A percentile compares a stretch with the other conserved stretches of the same genome.
Conservation (phyloP, 2,113 vertebrate genomes). For the Anser cygnoides region DNA sequence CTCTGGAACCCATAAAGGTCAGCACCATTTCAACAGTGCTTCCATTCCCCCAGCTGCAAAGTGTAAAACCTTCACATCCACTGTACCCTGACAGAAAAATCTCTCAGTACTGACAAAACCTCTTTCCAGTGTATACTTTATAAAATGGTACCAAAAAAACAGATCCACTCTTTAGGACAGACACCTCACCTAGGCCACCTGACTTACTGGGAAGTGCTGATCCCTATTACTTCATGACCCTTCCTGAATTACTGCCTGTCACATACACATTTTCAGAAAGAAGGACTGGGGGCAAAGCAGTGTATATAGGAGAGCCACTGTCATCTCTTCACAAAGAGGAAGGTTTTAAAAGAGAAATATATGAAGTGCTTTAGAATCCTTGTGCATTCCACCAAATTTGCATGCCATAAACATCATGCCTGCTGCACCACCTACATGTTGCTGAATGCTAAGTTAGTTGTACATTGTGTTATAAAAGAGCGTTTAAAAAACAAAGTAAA, state of each 20-base stretch:
- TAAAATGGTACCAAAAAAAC: neutral
- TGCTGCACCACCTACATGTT: neutral
- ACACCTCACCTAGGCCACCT: neutral
- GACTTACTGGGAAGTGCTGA: neutral
- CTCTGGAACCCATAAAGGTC: neutral
- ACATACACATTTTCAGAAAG: neutral
- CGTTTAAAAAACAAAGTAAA: neutral
- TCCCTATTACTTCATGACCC: neutral
- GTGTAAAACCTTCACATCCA: neutral
- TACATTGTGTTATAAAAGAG: neutral
- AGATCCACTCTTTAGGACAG: neutral
- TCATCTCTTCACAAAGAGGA: neutral
- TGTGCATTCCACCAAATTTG: neutral
- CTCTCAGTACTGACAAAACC: neutral
- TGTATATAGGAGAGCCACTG: neutral
- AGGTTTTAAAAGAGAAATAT: neutral
- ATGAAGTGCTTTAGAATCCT: neutral
- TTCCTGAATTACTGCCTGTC: neutral
- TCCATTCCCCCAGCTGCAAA: neutral
- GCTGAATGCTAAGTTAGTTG: neutral
- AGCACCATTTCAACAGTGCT: neutral
- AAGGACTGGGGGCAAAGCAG: neutral
- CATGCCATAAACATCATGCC: neutral
- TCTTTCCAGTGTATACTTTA: neutral
- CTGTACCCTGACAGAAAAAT: neutral